Percentiles rank a stretch among this genome's conserved stretches.
phyloP scores from a whole-genome alignment of 2,797 vertebrate genomes.

The Melopsittacus undulatus region DNA sequence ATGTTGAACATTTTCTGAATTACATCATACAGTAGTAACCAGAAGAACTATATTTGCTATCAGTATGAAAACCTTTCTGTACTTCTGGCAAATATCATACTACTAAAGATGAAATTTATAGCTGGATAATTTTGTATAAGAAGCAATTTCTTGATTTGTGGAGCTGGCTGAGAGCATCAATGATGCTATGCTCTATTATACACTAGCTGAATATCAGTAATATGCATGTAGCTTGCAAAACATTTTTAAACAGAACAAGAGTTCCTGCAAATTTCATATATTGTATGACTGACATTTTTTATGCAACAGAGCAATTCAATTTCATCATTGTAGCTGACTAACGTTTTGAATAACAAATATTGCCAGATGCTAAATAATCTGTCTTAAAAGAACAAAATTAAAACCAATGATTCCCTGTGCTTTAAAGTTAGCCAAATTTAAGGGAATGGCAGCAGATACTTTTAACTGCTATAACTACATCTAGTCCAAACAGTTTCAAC shows the following conservation, averaged over 20 bases:
- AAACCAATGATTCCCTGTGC: not conserved
- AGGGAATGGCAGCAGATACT: not conserved
- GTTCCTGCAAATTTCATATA: not conserved
- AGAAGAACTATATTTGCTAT: not conserved
- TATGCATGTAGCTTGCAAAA: not conserved
- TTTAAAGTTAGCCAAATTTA: not conserved
- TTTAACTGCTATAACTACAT: not conserved
- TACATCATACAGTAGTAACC: not conserved
- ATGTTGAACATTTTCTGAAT: not conserved
- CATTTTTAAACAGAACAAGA: not conserved
- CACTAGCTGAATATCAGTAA: not conserved
- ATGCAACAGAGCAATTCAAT: not conserved
- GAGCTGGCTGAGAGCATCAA: not conserved
- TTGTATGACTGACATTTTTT: not conserved
- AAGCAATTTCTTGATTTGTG: not conserved
- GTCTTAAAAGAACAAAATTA: not conserved
- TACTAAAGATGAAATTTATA: not conserved
- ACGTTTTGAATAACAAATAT: not conserved
- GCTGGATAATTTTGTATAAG: not conserved
- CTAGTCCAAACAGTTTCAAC: not conserved
- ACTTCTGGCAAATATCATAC: not conserved
- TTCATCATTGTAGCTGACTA: not conserved
- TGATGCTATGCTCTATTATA: not conserved
- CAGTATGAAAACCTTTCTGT: not conserved
- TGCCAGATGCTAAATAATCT: not conserved